phyloP scores from a whole-genome alignment of 2,113 vertebrate species.

The Petrocephalus zakoni region DNA sequence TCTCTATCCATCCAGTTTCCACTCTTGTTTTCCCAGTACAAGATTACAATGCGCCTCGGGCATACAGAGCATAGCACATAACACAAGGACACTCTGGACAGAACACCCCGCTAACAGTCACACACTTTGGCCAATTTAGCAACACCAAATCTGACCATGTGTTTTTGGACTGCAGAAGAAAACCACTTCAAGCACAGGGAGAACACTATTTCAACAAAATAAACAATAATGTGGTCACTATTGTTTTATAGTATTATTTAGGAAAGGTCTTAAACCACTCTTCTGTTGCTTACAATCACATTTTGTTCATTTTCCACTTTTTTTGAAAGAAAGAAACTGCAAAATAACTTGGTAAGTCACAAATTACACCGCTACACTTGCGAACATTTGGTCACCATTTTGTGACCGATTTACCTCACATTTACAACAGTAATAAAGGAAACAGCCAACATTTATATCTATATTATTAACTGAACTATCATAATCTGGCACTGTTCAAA shows the following conservation, averaged over 20 bases:
- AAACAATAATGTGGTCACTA: not conserved
- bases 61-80: not conserved
- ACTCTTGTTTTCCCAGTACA: not conserved
- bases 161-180: not conserved
- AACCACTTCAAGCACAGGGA: not conserved
- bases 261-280: not conserved
- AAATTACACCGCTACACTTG: not conserved
- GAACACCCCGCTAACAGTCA: not conserved
- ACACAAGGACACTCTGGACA: not conserved
- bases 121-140: not conserved
- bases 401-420: not conserved
- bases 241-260: not conserved
- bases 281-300: not conserved
- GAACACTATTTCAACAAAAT: not conserved
- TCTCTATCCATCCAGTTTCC: not conserved
- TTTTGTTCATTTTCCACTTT: not conserved
- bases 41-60: not conserved
- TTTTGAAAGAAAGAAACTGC: not conserved
- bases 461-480: not conserved
- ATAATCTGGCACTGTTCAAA: not conserved
- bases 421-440: not conserved
- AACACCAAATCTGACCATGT: not conserved
- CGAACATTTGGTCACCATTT: not conserved
- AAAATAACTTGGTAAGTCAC: not conserved
- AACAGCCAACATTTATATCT: not conserved